phyloP scores from a whole-genome alignment of 1,140 invertebrate species.

The Zophobas atratus region DNA sequence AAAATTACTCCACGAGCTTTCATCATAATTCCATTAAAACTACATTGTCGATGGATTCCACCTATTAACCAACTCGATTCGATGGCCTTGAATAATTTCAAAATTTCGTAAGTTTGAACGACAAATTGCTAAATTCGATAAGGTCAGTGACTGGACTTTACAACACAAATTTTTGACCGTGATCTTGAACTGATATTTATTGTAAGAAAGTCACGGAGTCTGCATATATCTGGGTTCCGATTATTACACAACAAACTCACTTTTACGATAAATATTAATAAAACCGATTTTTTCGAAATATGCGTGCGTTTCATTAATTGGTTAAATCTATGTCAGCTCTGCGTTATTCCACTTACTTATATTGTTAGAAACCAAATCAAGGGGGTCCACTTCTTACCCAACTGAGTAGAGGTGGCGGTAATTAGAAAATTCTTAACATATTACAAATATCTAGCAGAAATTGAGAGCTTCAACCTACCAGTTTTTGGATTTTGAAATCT shows the following conservation, averaged over 20 bases:
- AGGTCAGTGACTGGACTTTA: conserved; percentile 13
- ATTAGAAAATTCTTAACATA: conserved; percentile 8
- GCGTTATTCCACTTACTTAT: neutral
- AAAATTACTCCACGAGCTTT: neutral
- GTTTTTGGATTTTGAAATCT: no score
- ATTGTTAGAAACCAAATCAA: conserved; percentile 1
- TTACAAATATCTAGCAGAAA: neutral
- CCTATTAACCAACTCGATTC: neutral
- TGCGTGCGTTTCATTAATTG: neutral
- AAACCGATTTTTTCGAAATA: neutral
- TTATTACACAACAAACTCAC: conserved; percentile 9
- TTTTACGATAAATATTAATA: neutral
- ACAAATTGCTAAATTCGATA: conserved; percentile 14
- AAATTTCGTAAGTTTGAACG: neutral
- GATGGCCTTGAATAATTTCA: neutral
- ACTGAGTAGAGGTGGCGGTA: conserved; percentile 4
- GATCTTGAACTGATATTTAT: conserved; percentile 30
- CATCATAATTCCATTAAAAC: conserved; percentile 1
- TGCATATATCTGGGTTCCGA: conserved; percentile 1
- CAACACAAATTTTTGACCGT: conserved; percentile 12
- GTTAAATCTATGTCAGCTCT: neutral
- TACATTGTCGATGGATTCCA: conserved; percentile 9
- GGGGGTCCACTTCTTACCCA: conserved; percentile 29
- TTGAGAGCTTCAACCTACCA: neutral
- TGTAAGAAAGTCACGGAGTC: conserved; percentile 1